Conservation (phyloP, 1,140 invertebrate genomes). For the Reticulitermes speratus region DNA sequence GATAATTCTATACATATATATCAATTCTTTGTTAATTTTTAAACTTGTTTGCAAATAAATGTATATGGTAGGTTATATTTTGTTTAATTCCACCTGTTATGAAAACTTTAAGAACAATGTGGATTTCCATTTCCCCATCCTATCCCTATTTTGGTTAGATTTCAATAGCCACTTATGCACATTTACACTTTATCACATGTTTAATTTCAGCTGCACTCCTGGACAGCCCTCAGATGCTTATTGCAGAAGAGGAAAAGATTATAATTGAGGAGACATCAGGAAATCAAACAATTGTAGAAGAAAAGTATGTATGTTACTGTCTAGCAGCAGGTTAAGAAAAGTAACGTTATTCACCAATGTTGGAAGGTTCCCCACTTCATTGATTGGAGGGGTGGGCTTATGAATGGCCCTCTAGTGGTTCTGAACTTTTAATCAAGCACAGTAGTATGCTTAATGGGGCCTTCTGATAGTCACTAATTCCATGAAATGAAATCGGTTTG, state of each 20-base stretch:
- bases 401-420: too few relatives aligned
- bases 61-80: background rate
- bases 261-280: slow-evolving; percentile 54
- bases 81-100: background rate
- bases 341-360: background rate
- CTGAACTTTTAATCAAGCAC: too few relatives aligned
- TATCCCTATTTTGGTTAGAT: background rate
- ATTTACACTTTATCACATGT: background rate
- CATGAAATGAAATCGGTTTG: too few relatives aligned
- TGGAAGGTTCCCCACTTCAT: background rate
- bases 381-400: too few relatives aligned
- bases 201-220: slow-evolving; percentile 38
- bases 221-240: slow-evolving; percentile 53
- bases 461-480: too few relatives aligned
- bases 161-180: background rate
- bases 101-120: background rate
- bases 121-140: background rate
- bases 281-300: slow-evolving; percentile 51
- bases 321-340: background rate
- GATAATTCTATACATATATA: background rate
- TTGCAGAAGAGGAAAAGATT: slow-evolving; percentile 62
- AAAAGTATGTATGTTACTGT: slow-evolving; percentile 50
- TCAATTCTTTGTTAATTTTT: slow-evolving; percentile 1
- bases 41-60: background rate
- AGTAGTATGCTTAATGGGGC: too few relatives aligned